phyloP scores from a whole-genome alignment of 2,888 invertebrate species.

The Podabrus alpinus region DNA sequence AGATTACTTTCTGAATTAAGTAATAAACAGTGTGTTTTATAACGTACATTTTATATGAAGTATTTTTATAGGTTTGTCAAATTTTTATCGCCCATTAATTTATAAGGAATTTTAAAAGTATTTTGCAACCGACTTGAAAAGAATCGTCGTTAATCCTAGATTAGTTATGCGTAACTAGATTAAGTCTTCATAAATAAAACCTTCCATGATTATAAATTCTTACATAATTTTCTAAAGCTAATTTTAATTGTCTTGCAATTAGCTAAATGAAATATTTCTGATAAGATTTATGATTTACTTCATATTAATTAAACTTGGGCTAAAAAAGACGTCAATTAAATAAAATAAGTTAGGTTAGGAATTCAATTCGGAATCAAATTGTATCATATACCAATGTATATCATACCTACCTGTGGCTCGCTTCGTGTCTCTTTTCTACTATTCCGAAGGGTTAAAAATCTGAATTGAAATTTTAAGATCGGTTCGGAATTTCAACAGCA shows the following conservation, averaged over 20 bases:
- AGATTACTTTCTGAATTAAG: neutral
- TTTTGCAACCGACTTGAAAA: neutral
- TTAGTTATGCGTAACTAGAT: neutral
- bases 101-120: neutral
- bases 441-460: neutral
- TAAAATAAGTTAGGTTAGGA: neutral
- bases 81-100: neutral
- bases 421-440: neutral
- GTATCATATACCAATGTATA: neutral
- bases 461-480: neutral
- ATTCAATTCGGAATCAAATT: neutral
- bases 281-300: neutral
- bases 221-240: neutral
- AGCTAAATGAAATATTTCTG: neutral
- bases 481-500: neutral
- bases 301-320: neutral
- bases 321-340: neutral
- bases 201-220: neutral
- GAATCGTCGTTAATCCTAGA: neutral
- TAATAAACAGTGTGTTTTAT: neutral
- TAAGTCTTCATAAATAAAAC: conserved; percentile 3
- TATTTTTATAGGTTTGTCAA: neutral
- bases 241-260: neutral
- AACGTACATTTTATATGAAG: neutral
- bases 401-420: neutral